phyloP scores from a whole-genome alignment of 2,888 invertebrate species.

The Pasiphila rectangulata region DNA sequence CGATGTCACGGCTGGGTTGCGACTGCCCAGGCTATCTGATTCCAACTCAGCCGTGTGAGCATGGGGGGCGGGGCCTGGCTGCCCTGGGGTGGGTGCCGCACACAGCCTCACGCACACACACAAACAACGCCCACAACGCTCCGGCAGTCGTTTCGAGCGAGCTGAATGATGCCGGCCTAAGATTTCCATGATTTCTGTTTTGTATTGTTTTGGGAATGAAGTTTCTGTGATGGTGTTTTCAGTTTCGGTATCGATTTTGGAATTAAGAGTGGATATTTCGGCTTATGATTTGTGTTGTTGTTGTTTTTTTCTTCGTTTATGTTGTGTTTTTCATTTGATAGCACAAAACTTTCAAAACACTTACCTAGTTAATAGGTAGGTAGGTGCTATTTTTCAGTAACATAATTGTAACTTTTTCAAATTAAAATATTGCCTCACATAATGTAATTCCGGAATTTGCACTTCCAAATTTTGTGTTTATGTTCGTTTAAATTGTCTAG shows the following conservation, averaged over 20 bases:
- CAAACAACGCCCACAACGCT: constrained; percentile 29
- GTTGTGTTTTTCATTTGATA: too few relatives aligned
- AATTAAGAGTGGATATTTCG: not conserved
- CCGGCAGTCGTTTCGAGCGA: constrained; percentile 26
- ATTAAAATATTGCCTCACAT: not conserved
- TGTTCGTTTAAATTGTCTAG: constrained; percentile 19
- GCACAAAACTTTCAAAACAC: too few relatives aligned
- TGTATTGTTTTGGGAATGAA: constrained; percentile 26
- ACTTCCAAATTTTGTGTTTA: constrained; percentile 10
- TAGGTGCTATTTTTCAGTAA: too few relatives aligned
- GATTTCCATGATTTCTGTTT: constrained; percentile 28
- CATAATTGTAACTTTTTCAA: too few relatives aligned
- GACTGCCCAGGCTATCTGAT: constrained; percentile 80
- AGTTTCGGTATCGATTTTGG: not conserved
- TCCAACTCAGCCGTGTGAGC: constrained; percentile 81
- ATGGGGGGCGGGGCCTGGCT: constrained; percentile 69
- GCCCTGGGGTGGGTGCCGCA: constrained; percentile 64
- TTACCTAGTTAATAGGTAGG: too few relatives aligned
- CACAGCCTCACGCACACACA: constrained; percentile 52
- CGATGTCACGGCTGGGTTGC: constrained; percentile 78
- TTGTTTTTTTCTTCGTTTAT: too few relatives aligned
- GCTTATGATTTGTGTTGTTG: too few relatives aligned
- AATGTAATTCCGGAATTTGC: constrained; percentile 2
- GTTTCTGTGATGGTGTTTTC: constrained; percentile 3
- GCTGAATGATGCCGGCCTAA: constrained; percentile 33